These are phyloP conservation scores for Aldrovandia affinis DNA, from an alignment of 2,797 vertebrate species.

Conservation along the genomic window DNA sequence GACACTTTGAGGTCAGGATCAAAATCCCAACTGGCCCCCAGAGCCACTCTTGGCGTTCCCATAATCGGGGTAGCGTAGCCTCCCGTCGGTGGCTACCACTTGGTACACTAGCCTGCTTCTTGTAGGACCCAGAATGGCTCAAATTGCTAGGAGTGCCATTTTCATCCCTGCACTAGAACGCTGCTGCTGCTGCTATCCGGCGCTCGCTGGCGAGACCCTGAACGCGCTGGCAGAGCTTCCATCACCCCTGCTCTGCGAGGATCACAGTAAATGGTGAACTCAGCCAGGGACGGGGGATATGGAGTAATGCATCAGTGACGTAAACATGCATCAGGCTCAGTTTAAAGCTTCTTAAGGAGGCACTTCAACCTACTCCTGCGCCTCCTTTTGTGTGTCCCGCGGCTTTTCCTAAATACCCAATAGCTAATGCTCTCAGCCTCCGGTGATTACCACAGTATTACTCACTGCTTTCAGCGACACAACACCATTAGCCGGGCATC, in stretches of 20 bases:
- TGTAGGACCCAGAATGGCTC: too few species aligned
- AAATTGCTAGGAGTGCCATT: background rate
- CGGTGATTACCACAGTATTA: background rate
- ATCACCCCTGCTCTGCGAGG: background rate
- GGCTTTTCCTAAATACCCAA: background rate
- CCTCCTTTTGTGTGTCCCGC: background rate
- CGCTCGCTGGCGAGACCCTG: background rate
- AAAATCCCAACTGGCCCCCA: background rate
- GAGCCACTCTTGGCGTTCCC: background rate
- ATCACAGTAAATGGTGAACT: background rate
- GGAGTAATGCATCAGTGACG: slow-evolving; percentile 1
- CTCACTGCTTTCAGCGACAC: background rate
- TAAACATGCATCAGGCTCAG: background rate
- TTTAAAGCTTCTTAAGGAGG: background rate
- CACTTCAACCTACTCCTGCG: background rate
- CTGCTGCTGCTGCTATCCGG: too few species aligned
- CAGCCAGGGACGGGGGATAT: background rate
- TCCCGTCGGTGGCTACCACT: background rate
- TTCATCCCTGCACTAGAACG: background rate
- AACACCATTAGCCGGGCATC: slow-evolving; percentile 1
- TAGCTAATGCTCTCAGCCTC: background rate
- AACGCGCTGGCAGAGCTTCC: background rate
- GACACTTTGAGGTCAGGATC: background rate
- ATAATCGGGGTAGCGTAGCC: background rate
- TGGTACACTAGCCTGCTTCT: background rate